Conservation (phyloP, 2,113 vertebrate genomes). For the Forbesichthys agassizii region DNA sequence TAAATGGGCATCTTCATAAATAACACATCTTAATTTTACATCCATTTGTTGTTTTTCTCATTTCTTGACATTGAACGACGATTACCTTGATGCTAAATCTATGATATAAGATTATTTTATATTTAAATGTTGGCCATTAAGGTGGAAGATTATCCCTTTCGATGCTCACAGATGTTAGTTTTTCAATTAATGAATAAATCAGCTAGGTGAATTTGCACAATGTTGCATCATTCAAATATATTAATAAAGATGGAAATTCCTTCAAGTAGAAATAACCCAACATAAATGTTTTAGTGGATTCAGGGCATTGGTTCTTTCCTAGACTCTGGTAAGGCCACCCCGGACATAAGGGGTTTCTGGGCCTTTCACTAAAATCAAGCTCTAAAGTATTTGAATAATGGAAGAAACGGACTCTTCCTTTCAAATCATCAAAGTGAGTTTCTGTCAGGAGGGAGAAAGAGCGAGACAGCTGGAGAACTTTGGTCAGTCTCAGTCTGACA, state of each 20-base stretch:
- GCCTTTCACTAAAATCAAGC: conserved; percentile 68
- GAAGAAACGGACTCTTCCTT: conserved; percentile 70
- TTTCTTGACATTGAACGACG: too few species aligned
- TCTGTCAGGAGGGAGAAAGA: conserved; percentile 67
- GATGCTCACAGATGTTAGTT: conserved; percentile 54
- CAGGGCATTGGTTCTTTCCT: conserved; percentile 41
- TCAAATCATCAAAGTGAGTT: conserved; percentile 75
- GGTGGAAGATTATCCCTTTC: conserved; percentile 39
- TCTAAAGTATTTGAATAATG: conserved; percentile 79
- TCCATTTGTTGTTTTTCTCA: conserved; percentile 31
- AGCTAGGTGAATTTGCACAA: conserved; percentile 69
- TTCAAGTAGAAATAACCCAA: conserved; percentile 72
- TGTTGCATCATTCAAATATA: conserved; percentile 74
- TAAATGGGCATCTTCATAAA: conserved; percentile 46
- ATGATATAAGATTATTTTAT: not conserved
- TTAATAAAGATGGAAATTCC: conserved; percentile 67
- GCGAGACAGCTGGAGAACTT: conserved; percentile 66
- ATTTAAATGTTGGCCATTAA: conserved; percentile 40
- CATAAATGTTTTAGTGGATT: conserved; percentile 74
- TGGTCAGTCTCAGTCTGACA: conserved; percentile 73
- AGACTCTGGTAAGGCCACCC: conserved; percentile 40
- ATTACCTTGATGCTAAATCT: too few species aligned
- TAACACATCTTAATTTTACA: conserved; percentile 35
- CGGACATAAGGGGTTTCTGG: conserved; percentile 47
- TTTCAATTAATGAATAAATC: conserved; percentile 72